Evolutionary conservation across 2,113 vertebrate species (phyloP), one percentile per base, ranked within the genome.

Genomic region (Rynchops niger): DNA sequence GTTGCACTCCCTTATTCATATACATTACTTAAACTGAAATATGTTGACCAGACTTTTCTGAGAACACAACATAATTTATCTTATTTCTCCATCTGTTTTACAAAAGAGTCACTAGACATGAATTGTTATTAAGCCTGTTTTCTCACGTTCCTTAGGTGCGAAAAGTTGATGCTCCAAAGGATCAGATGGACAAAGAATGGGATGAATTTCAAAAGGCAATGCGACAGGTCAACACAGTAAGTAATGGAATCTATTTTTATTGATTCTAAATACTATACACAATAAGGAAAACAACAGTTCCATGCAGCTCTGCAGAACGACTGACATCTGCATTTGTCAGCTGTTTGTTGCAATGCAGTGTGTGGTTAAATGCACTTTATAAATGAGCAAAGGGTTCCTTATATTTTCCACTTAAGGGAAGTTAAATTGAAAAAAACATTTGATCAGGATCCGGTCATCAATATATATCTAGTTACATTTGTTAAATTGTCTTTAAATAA

Each of bases 151-250:
- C 56, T 63, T 92, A 98, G 98, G 99, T 99, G 36, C 99, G 99
- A 53, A 99, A 99, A 58, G 99, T 99, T 9, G 99, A 99, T 72
- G 99, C 99, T 34, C 99, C 99, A 4, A 99, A 99, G 91, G 99
- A 99, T 93, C 99, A 99, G 42, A 99, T 99, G 99, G 99, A 99
- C 97, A 99, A 99, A 95, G 99, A 99, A 95, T 99, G 99, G 99
- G 99, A 99, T 95, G 99, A 99, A 96, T 99, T 99, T 97, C 99
- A 99, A 76, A 99, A 99, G 95, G 99, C 99, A 97, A 99, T 99
- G 81, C 98, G 99, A 72, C 99, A 99, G 97, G 99, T 99, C 86
- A 99, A 99, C 98, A 99, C 98, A 7, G 98, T 98, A 97, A 98
- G 97, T 97, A 65, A 84, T 63, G 85, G 93, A 89, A 74, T 82